Evolutionary conservation across 2,113 vertebrate species (phyloP), one percentile per base, ranked within the genome.

Genomic region (Heliornis fulica): DNA sequence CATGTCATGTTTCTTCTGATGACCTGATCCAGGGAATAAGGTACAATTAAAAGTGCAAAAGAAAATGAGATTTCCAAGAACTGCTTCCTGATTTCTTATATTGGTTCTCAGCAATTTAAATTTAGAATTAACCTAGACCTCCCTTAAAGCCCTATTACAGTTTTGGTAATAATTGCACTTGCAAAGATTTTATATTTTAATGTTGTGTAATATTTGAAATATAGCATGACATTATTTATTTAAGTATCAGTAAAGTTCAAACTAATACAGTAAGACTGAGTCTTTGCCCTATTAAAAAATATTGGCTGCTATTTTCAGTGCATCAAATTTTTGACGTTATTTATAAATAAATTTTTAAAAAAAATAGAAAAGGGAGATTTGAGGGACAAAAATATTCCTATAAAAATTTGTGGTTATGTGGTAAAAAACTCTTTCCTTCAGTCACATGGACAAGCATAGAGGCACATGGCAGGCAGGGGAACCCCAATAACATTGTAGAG

Each of bases 381-480:
- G 5, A 36, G 18, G 7, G 18, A 76, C 70, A 28, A 68, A 68
- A 40, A 3, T 0, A 0, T 50, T 59, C 66, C 15, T 36, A 80
- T 7, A 75, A 51, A 59, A 50, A 40, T 8, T 0, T 28, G 71
- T 61, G 15, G 4, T 50, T 92, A 31, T 46, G 26, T 1, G 7
- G 29, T 34, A 38, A 34, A 57, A 72, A 28, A 3, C 8, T 83
- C 3, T 23, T 51, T 29, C 75, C 15, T 17, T 6, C 22, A 15
- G 8, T 51, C 6, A 23, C 6, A 20, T 0, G 3, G 20, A 65
- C 11, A 7, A 83, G 5, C 0, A 1, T 16, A 36, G 51, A 50
- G 38, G 15, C 11, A 38, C 22, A 28, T 14, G 5, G 9, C 8
- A 54, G 28, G 5, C 3, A 38, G 23, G 1, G 14, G 25, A 80